phyloP scores from a whole-genome alignment of 2,797 vertebrate genomes.

The Lerista edwardsae region DNA sequence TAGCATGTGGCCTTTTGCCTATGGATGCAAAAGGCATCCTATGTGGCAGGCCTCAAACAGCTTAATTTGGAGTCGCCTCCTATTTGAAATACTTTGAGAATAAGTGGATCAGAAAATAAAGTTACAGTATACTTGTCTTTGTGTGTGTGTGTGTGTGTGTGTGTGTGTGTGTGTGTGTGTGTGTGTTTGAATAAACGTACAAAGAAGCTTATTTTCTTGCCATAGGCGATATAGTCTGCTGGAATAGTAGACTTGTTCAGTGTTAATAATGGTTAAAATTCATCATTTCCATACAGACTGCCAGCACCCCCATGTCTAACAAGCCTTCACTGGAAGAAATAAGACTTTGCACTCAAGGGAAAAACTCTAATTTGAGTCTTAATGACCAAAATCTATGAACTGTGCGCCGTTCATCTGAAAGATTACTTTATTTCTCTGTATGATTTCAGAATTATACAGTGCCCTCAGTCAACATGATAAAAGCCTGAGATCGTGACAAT shows the following conservation, averaged over 20 bases:
- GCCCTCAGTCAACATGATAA: background rate
- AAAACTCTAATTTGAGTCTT: background rate
- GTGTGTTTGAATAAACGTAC: background rate
- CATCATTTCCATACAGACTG: background rate
- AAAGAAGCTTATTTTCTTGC: background rate
- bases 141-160: too few species aligned
- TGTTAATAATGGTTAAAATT: accelerated
- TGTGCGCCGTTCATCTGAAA: background rate
- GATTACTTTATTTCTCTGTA: conserved; percentile 13
- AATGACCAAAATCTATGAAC: background rate
- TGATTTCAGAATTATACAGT: background rate
- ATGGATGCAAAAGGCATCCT: conserved; percentile 13
- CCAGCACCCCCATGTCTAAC: background rate
- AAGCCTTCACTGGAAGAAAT: background rate
- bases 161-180: too few species aligned
- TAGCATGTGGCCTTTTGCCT: background rate
- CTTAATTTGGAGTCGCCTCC: background rate
- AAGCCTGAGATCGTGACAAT: background rate
- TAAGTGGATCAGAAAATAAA: background rate
- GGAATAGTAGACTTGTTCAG: conserved; percentile 4
- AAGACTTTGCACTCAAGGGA: background rate
- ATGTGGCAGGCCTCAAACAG: background rate
- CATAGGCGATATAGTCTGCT: background rate
- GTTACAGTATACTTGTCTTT: too few species aligned
- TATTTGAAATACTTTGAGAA: conserved; percentile 1